Conservation (phyloP, 2,113 vertebrate species). For the Gadus macrocephalus region DNA sequence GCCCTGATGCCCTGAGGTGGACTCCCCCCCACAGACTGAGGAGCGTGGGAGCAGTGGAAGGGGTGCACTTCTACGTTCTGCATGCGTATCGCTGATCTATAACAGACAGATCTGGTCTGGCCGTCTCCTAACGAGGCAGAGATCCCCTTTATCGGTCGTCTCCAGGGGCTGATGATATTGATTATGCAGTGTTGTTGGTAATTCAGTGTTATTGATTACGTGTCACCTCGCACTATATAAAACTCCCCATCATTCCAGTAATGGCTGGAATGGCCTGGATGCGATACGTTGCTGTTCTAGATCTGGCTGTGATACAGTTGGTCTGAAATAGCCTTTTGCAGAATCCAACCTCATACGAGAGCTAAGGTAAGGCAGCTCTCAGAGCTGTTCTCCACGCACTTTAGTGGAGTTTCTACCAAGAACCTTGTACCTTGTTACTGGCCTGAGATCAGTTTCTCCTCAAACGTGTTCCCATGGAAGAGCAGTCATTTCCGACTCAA, state of each 20-base stretch:
- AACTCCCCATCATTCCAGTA: constrained; percentile 9
- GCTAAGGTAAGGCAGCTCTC: too few relatives aligned
- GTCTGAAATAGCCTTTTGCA: too few relatives aligned
- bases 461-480: too few relatives aligned
- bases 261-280: background rate
- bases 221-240: constrained; percentile 19
- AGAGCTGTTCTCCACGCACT: too few relatives aligned
- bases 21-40: constrained; percentile 5
- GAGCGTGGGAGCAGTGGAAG: constrained; percentile 25
- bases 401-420: too few relatives aligned
- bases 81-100: constrained; percentile 16
- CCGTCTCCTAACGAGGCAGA: constrained; percentile 26
- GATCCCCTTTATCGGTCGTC: constrained; percentile 15
- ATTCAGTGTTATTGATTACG: constrained; percentile 33
- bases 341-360: too few relatives aligned
- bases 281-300: constrained; percentile 6
- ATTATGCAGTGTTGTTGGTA: too few relatives aligned
- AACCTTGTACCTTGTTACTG: too few relatives aligned
- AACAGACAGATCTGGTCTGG: constrained; percentile 29
- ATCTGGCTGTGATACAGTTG: too few relatives aligned
- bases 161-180: background rate
- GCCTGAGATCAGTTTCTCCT: too few relatives aligned
- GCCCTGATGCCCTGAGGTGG: constrained; percentile 7
- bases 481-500: too few relatives aligned
- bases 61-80: background rate